Percentiles rank a stretch among this genome's conserved stretches.
These are phyloP conservation scores for pig (Sus scrofa) DNA, from an alignment of 2,113 vertebrate species.

Conservation along the genomic window DNA sequence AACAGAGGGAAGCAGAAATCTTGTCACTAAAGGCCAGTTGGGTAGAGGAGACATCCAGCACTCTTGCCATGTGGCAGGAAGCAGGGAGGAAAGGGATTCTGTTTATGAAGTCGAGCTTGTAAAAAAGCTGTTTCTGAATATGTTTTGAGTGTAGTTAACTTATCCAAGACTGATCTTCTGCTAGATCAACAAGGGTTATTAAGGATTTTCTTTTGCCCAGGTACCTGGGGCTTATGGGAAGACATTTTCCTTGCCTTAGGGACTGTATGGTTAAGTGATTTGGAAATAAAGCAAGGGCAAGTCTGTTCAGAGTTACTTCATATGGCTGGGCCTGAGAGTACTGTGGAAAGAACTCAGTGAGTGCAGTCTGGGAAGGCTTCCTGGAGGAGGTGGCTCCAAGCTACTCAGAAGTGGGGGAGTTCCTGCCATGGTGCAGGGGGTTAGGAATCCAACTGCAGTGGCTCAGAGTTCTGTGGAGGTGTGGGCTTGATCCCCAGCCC, in stretches of 20 bases:
- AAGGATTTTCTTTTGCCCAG: neutral
- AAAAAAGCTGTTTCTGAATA: neutral
- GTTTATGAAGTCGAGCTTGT: neutral
- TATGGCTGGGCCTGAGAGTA: neutral
- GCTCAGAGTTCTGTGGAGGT: too few species aligned
- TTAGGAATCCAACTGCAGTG: too few species aligned
- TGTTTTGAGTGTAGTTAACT: neutral
- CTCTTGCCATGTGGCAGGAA: neutral
- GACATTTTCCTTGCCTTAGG: neutral
- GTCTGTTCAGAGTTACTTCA: neutral
- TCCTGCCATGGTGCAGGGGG: too few species aligned
- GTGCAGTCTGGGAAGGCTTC: slow-evolving; percentile 36
- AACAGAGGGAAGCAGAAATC: neutral
- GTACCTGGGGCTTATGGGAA: neutral
- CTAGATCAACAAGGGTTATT: neutral
- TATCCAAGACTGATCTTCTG: neutral
- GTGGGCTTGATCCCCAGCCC: too few species aligned
- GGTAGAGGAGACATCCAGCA: neutral
- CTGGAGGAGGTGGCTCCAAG: neutral
- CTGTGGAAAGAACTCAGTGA: neutral
- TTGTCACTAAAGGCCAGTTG: neutral
- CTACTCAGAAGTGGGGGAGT: neutral
- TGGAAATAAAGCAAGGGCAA: neutral
- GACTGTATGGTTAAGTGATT: neutral
- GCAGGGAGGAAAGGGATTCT: neutral